Evolutionary conservation across 2,113 vertebrate genomes (phyloP).

Genomic region (Rhineura floridana): DNA sequence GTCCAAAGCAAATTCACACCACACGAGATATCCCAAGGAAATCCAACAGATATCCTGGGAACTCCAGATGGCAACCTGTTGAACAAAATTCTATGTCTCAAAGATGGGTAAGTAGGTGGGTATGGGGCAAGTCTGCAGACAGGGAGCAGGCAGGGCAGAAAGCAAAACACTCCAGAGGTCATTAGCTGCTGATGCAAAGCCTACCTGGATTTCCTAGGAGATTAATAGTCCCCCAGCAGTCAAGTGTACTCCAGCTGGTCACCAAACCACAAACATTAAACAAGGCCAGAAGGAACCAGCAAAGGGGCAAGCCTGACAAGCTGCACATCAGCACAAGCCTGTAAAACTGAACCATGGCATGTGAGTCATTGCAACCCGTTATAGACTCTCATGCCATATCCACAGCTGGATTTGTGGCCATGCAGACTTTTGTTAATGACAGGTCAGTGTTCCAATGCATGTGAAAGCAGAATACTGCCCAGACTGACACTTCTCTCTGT

Average conservation of each 20-base stretch:
- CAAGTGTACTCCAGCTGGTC: neutral
- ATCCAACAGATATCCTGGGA: too few species aligned
- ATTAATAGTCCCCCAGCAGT: neutral
- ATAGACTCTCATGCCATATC: neutral
- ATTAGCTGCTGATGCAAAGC: neutral
- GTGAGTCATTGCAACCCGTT: neutral
- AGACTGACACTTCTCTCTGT: constrained; percentile 7
- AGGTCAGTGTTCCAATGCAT: neutral
- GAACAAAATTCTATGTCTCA: too few species aligned
- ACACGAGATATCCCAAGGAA: too few species aligned
- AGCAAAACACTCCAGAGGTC: neutral
- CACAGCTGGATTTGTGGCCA: neutral
- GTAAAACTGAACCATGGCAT: neutral
- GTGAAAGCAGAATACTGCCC: neutral
- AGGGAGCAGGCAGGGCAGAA: neutral
- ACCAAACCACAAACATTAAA: neutral
- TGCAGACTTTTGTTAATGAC: neutral
- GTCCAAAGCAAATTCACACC: too few species aligned
- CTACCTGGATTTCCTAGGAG: neutral
- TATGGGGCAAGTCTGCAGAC: too few species aligned
- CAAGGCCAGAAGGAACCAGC: neutral
- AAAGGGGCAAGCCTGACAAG: neutral
- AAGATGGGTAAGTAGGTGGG: too few species aligned
- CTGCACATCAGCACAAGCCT: neutral
- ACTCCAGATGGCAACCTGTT: too few species aligned